Conservation (phyloP, 2,888 invertebrate species). For the Tachina lurida region DNA sequence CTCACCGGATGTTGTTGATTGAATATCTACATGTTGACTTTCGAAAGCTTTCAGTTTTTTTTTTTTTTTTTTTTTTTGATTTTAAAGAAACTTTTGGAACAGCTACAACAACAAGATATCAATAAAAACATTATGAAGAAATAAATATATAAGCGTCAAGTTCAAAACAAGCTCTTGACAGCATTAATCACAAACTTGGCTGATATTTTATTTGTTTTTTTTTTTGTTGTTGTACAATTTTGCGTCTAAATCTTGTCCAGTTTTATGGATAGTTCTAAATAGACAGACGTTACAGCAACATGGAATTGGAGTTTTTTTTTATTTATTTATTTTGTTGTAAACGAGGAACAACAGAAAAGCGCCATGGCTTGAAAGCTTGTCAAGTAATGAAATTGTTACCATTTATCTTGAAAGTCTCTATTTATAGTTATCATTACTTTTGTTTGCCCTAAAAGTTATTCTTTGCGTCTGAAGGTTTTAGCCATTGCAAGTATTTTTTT, state of each 20-base stretch:
- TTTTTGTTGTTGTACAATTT: constrained; percentile 23
- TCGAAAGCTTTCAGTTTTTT: constrained; percentile 52
- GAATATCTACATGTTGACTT: constrained; percentile 57
- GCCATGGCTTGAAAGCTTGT: constrained; percentile 74
- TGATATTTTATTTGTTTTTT: constrained; percentile 1
- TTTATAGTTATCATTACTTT: constrained; percentile 9
- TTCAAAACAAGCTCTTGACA: constrained; percentile 65
- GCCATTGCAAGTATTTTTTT: constrained; percentile 6
- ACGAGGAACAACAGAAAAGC: constrained; percentile 2
- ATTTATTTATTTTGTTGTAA: not conserved
- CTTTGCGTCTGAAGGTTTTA: not conserved
- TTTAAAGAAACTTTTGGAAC: constrained; percentile 24
- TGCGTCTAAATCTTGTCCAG: constrained; percentile 34
- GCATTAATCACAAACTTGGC: constrained; percentile 64
- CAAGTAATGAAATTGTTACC: constrained; percentile 78
- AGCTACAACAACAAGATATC: constrained; percentile 30
- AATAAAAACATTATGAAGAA: constrained; percentile 38
- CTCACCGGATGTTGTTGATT: constrained; percentile 71
- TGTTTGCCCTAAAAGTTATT: constrained; percentile 9
- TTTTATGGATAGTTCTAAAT: constrained; percentile 14
- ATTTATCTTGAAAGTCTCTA: constrained; percentile 75
- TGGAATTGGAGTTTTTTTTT: not conserved
- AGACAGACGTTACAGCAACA: constrained; percentile 20
- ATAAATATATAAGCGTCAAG: constrained; percentile 63
- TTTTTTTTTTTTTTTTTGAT: not conserved